Evolutionary conservation across 2,888 invertebrate genomes (phyloP).

Genomic region (Pherbina coryleti): DNA sequence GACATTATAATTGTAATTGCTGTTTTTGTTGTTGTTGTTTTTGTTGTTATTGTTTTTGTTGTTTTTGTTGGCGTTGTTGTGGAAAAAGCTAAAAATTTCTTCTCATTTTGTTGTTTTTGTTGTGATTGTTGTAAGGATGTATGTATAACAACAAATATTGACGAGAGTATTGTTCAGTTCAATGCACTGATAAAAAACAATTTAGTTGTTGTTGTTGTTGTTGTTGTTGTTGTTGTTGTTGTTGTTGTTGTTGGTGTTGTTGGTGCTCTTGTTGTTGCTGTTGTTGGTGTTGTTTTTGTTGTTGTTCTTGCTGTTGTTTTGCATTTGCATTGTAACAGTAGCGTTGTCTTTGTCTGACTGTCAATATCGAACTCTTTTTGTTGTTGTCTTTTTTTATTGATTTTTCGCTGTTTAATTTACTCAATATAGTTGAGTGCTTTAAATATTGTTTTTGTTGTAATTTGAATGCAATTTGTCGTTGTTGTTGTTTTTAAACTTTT

Average conservation of each 20-base stretch:
- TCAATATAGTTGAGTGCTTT: too few species aligned
- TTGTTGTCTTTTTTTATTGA: not conserved
- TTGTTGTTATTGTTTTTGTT: too few species aligned
- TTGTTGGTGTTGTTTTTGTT: not conserved
- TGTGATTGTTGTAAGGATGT: not conserved
- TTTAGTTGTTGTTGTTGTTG: not conserved
- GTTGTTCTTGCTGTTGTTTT: not conserved
- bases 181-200: not conserved
- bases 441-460: not conserved
- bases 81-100: too few species aligned
- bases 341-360: not conserved
- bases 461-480: not conserved
- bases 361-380: not conserved
- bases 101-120: too few species aligned
- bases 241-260: not conserved
- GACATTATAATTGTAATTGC: too few species aligned
- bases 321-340: too few species aligned
- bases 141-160: not conserved
- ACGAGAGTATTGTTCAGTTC: not conserved
- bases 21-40: too few species aligned
- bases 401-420: not conserved
- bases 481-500: not conserved
- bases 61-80: too few species aligned
- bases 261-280: too few species aligned
- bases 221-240: not conserved